phyloP scores from a whole-genome alignment of 92 coral and sea anemone species.

The Epizoanthus illoricatus region DNA sequence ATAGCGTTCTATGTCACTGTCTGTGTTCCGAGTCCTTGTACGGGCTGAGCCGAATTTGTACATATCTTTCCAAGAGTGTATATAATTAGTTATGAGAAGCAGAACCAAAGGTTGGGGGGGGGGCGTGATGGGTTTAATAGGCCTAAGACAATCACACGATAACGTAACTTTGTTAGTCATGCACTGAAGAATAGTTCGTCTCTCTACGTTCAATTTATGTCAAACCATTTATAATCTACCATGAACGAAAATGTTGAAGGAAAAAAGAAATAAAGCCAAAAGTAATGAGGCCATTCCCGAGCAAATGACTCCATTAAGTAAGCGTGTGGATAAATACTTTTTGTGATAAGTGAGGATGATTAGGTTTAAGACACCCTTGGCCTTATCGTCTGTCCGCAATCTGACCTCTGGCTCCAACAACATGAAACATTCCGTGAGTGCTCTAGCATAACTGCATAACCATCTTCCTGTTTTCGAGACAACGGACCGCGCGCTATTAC shows the following conservation, averaged over 20 bases:
- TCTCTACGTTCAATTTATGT: background rate
- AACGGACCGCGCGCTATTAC: slow-evolving; percentile 36
- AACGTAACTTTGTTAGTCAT: background rate
- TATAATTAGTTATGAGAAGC: slow-evolving; percentile 6
- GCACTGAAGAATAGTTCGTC: background rate
- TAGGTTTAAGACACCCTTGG: background rate
- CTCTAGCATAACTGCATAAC: background rate
- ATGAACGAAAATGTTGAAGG: background rate
- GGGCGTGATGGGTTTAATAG: slow-evolving; percentile 17
- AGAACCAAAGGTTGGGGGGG: background rate
- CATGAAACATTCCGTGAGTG: slow-evolving; percentile 43
- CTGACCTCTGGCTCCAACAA: slow-evolving; percentile 21
- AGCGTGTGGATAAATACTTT: background rate
- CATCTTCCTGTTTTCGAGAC: slow-evolving; percentile 36
- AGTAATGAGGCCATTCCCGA: background rate
- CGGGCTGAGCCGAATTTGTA: background rate
- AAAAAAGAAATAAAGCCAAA: background rate
- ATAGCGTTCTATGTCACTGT: background rate
- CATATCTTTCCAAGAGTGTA: background rate
- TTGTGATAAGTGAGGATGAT: slow-evolving; percentile 7
- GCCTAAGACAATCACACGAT: background rate
- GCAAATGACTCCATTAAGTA: background rate
- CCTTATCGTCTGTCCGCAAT: slow-evolving; percentile 14
- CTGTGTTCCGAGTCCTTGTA: background rate
- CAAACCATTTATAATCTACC: background rate